These are phyloP conservation scores for Epizoanthus rinbou DNA, from an alignment of 92 coral and sea anemone genomes.

Conservation along the genomic window DNA sequence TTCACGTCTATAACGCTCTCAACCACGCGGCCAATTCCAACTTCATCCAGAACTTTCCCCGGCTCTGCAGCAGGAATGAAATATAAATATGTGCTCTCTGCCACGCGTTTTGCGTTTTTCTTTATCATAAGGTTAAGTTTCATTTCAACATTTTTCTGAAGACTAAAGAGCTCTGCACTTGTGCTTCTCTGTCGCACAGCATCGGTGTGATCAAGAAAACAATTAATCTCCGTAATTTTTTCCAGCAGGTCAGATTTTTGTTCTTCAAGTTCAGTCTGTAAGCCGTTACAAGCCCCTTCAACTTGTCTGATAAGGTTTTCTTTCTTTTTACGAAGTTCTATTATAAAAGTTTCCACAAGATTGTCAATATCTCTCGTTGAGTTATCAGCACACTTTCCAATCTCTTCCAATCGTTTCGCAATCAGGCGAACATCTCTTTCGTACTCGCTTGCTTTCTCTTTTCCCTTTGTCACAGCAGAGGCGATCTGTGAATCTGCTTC, in stretches of 20 bases:
- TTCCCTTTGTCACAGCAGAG: conserved; percentile 17
- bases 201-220: conserved; percentile 17
- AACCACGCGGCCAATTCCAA: neutral
- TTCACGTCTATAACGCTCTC: neutral
- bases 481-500: neutral
- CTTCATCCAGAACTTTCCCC: neutral
- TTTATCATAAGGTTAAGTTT: neutral
- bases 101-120: neutral
- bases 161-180: conserved; percentile 19
- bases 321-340: neutral
- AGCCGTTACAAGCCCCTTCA: neutral
- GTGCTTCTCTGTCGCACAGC: conserved; percentile 9
- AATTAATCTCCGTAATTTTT: neutral
- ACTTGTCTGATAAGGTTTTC: conserved; percentile 16
- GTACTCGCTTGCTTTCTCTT: conserved; percentile 1
- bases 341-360: conserved; percentile 11
- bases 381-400: neutral
- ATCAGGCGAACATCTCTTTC: neutral
- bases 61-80: conserved; percentile 10
- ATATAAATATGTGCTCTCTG: neutral
- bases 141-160: neutral
- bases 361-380: neutral
- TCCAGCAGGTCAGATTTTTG: conserved; percentile 7
- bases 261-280: neutral
- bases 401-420: neutral